phyloP scores from a whole-genome alignment of 2,888 invertebrate genomes.

The Agonopterix arenella region DNA sequence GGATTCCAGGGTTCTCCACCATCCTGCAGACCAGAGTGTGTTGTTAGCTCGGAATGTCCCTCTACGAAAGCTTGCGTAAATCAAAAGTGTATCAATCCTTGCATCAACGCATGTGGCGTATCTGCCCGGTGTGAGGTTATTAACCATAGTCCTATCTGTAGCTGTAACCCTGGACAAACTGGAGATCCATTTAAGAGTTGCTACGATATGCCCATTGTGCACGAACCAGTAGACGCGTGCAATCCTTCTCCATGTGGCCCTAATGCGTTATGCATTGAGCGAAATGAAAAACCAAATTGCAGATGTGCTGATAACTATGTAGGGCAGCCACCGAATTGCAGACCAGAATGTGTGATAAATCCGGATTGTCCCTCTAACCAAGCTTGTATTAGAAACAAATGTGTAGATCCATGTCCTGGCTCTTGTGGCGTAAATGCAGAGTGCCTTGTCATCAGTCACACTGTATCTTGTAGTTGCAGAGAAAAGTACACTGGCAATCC shows the following conservation, averaged over 20 bases:
- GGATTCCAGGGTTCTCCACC: constrained; percentile 89
- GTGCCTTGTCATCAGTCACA: constrained; percentile 87
- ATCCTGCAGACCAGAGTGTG: constrained; percentile 88
- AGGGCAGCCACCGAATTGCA: constrained; percentile 88
- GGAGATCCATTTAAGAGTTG: constrained; percentile 90
- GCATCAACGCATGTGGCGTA: constrained; percentile 87
- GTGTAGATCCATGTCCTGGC: constrained; percentile 88
- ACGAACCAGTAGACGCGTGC: constrained; percentile 77
- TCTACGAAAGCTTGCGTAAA: constrained; percentile 89
- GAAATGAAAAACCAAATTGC: constrained; percentile 83
- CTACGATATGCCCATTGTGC: constrained; percentile 60
- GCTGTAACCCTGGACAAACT: constrained; percentile 84
- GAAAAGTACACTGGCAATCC: constrained; percentile 88
- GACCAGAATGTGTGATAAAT: constrained; percentile 89
- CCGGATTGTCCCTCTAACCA: constrained; percentile 86
- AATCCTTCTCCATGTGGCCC: constrained; percentile 89
- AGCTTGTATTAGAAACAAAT: constrained; percentile 88
- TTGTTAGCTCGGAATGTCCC: constrained; percentile 89
- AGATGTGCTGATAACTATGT: constrained; percentile 86
- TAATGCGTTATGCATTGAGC: constrained; percentile 83
- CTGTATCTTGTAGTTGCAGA: constrained; percentile 88
- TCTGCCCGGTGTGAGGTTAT: constrained; percentile 88
- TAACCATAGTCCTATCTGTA: constrained; percentile 92
- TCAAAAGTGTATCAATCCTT: constrained; percentile 89
- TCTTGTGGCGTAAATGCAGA: constrained; percentile 89